These are phyloP conservation scores for Exaiptasia diaphana DNA, from an alignment of 64 coral and sea anemone genomes.

Conservation along the genomic window DNA sequence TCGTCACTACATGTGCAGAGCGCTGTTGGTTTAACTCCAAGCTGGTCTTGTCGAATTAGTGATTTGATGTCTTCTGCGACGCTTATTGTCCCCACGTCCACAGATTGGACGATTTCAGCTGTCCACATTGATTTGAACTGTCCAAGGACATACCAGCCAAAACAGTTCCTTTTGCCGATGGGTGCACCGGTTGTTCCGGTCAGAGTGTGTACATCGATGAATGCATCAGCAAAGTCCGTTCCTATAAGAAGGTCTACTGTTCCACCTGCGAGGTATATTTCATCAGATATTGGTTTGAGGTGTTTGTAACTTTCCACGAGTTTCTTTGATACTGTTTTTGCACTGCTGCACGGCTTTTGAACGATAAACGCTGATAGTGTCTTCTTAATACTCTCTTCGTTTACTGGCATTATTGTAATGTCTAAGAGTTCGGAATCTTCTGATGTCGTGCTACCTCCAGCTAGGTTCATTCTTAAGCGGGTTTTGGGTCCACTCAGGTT, in stretches of 20 bases:
- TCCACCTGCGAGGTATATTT: slow-evolving; percentile 36
- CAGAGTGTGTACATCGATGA: slow-evolving; percentile 18
- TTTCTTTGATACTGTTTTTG: slow-evolving; percentile 26
- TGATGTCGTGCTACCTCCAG: slow-evolving; percentile 24
- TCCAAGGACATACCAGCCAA: slow-evolving; percentile 35
- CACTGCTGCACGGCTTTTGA: slow-evolving; percentile 44
- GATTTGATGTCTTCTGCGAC: slow-evolving; percentile 39
- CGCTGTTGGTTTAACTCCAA: slow-evolving; percentile 45
- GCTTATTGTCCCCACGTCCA: slow-evolving; percentile 21
- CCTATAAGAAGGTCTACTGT: slow-evolving; percentile 18
- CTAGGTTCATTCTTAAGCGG: slow-evolving; percentile 35
- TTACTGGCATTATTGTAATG: not conserved
- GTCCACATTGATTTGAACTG: not conserved
- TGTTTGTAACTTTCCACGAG: slow-evolving; percentile 28
- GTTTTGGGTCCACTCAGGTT: slow-evolving; percentile 30
- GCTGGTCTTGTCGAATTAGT: slow-evolving; percentile 30
- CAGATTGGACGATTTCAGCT: slow-evolving; percentile 3
- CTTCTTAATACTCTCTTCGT: slow-evolving; percentile 2
- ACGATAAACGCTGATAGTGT: slow-evolving; percentile 17
- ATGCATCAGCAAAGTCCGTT: slow-evolving; percentile 44
- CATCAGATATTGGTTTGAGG: slow-evolving; percentile 15
- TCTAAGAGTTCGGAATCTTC: not conserved
- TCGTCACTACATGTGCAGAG: slow-evolving; percentile 60
- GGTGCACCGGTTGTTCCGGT: slow-evolving; percentile 35
- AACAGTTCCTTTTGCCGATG: slow-evolving; percentile 18